A percentile compares a stretch with the other conserved stretches of the same genome.
Conservation (phyloP, 2,888 invertebrate genomes). For the Hololepta plana region DNA sequence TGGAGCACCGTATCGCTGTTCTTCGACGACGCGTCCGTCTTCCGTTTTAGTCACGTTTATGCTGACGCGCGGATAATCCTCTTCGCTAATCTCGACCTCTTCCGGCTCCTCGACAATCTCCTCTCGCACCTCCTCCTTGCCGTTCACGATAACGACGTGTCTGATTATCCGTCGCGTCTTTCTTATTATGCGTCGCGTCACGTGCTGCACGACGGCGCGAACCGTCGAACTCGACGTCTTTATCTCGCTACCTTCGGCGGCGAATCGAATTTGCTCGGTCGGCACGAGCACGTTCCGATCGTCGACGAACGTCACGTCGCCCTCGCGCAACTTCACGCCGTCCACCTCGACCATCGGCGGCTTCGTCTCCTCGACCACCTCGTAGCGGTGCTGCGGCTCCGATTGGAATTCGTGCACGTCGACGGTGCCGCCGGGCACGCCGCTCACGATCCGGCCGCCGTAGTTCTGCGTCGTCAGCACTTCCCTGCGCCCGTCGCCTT, state of each 20-base stretch:
- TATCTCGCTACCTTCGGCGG: conserved; percentile 21
- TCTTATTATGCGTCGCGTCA: conserved; percentile 57
- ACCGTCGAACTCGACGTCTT: conserved; percentile 53
- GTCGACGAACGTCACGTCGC: conserved; percentile 25
- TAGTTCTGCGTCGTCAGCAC: conserved; percentile 43
- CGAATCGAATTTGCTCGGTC: conserved; percentile 13
- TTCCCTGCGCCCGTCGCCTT: conserved; percentile 42
- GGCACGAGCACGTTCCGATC: conserved; percentile 18
- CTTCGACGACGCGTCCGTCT: conserved; percentile 30
- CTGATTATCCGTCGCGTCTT: conserved; percentile 59
- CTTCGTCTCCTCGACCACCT: conserved; percentile 35
- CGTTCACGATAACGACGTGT: conserved; percentile 59
- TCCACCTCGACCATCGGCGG: conserved; percentile 25
- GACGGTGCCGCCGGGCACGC: conserved; percentile 42
- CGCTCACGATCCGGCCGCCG: conserved; percentile 43
- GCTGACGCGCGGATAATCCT: conserved; percentile 51
- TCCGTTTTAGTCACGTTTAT: conserved; percentile 44
- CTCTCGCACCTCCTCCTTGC: conserved; percentile 67
- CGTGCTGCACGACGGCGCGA: conserved; percentile 65
- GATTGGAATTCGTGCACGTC: conserved; percentile 47
- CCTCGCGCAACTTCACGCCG: conserved; percentile 24
- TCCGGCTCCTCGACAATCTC: conserved; percentile 75
- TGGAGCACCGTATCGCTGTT: conserved; percentile 8
- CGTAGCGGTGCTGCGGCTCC: conserved; percentile 39
- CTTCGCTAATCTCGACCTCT: conserved; percentile 50